Evolutionary conservation across 2,797 vertebrate genomes (phyloP).

Genomic region (Sciaenops ocellatus): DNA sequence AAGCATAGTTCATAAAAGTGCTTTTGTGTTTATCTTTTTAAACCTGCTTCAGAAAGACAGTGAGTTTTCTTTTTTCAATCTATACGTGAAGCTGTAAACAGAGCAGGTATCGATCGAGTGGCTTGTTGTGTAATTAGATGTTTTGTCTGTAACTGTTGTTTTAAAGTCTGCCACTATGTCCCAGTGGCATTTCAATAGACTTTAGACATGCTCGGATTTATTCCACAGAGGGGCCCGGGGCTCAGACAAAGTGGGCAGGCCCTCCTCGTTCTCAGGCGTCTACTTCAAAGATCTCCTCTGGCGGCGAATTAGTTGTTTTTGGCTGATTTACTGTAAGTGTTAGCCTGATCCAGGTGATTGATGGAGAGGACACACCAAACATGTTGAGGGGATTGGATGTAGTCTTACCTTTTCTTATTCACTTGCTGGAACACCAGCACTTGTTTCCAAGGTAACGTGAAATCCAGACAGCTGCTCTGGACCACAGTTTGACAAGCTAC

Average conservation of each 20-base stretch:
- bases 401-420: conserved; percentile 65
- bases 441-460: conserved; percentile 80
- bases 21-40: conserved; percentile 26
- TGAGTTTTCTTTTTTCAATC: neutral
- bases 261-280: conserved; percentile 29
- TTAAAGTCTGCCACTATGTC: conserved; percentile 50
- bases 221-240: conserved; percentile 23
- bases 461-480: conserved; percentile 58
- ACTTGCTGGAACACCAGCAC: conserved; percentile 52
- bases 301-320: conserved; percentile 46
- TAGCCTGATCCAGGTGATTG: conserved; percentile 62
- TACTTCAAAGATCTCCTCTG: conserved; percentile 42
- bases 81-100: conserved; percentile 14
- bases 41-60: neutral
- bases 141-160: conserved; percentile 51
- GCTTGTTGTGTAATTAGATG: conserved; percentile 53
- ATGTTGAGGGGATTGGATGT: conserved; percentile 53
- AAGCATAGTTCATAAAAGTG: conserved; percentile 21
- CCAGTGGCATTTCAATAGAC: conserved; percentile 34
- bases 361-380: conserved; percentile 61
- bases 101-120: conserved; percentile 28
- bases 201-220: conserved; percentile 11
- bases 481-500: conserved; percentile 51
- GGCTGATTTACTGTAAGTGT: conserved; percentile 64
- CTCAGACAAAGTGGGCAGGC: conserved; percentile 28